Conservation (phyloP, 2,888 invertebrate species). For the Lycia hirtaria region DNA sequence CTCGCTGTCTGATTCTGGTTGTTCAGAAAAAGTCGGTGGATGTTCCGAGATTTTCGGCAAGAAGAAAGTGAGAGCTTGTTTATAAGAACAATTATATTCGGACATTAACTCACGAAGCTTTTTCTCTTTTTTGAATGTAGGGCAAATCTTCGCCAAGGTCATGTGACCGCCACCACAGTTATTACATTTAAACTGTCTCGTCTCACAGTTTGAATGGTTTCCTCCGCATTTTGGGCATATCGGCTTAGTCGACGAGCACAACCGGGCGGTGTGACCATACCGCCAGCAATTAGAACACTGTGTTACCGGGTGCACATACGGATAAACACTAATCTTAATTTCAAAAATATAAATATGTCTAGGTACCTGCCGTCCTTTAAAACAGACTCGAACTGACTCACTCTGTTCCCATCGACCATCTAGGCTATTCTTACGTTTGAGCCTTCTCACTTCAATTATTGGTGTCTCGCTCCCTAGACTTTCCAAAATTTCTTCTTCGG, state of each 20-base stretch:
- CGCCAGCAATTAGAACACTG: conserved; percentile 38
- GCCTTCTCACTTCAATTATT: conserved; percentile 1
- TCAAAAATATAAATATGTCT: not conserved
- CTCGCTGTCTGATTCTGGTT: not conserved
- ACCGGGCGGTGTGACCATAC: conserved; percentile 22
- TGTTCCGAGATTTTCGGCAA: not conserved
- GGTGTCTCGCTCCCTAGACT: not conserved
- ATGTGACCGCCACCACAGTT: conserved; percentile 28
- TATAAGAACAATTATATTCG: not conserved
- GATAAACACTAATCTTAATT: not conserved
- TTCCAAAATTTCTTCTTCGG: conserved; percentile 2
- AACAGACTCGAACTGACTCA: not conserved
- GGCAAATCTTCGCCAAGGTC: conserved; percentile 35
- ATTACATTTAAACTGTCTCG: not conserved
- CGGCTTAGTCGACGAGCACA: conserved; percentile 20
- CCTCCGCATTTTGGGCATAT: conserved; percentile 34
- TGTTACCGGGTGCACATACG: conserved; percentile 35
- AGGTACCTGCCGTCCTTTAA: not conserved
- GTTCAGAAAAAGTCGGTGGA: not conserved
- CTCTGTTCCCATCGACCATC: not conserved
- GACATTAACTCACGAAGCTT: conserved; percentile 38
- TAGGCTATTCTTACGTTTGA: not conserved
- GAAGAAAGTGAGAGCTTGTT: not conserved
- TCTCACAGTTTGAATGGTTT: conserved; percentile 38
- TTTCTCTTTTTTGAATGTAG: conserved; percentile 25